Conservation (phyloP, 2,113 vertebrate species). For the Cebus imitator region DNA sequence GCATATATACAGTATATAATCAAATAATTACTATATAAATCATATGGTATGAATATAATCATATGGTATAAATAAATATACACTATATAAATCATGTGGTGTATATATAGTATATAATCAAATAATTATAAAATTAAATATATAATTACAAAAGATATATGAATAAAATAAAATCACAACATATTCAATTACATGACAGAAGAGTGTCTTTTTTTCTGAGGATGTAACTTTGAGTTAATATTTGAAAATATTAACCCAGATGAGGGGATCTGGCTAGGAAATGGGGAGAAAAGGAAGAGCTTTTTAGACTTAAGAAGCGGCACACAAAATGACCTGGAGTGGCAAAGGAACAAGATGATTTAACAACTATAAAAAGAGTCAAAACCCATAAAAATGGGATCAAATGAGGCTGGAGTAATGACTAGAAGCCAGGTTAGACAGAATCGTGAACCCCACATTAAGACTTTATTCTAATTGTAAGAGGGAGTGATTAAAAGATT, state of each 20-base stretch:
- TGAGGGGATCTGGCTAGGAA: background rate
- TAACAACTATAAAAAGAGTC: background rate
- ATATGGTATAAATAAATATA: no score
- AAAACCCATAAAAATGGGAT: no score
- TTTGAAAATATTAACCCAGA: background rate
- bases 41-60: no score
- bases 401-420: background rate
- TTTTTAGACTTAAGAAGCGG: background rate
- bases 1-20: background rate
- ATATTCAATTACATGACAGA: background rate
- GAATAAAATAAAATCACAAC: background rate
- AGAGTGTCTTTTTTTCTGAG: background rate
- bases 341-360: background rate
- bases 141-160: background rate
- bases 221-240: background rate
- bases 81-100: no score
- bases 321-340: background rate
- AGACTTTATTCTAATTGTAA: background rate
- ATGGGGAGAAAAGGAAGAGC: background rate
- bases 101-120: background rate
- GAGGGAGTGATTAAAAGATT: background rate
- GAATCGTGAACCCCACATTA: background rate
- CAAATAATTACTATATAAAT: background rate
- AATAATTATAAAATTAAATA: background rate
- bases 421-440: background rate